Conservation (phyloP, 2,888 invertebrate genomes). For the Agonopterix arenella region DNA sequence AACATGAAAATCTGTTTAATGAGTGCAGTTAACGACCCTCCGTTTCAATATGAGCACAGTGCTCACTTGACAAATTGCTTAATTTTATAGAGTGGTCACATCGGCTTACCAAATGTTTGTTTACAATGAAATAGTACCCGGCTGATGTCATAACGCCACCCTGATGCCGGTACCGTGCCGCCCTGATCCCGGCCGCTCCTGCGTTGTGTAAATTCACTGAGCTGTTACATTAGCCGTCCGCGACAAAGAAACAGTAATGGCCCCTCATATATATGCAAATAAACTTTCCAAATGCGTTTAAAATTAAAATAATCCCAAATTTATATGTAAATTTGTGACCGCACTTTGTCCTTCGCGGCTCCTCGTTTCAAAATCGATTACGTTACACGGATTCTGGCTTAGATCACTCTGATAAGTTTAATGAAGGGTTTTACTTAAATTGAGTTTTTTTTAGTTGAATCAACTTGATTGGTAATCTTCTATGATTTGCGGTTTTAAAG, state of each 20-base stretch:
- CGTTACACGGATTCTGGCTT: slow-evolving; percentile 61
- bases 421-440: slow-evolving; percentile 61
- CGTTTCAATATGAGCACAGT: slow-evolving; percentile 53
- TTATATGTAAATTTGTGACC: slow-evolving; percentile 72
- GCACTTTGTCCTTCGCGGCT: slow-evolving; percentile 69
- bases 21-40: slow-evolving; percentile 37
- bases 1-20: slow-evolving; percentile 41
- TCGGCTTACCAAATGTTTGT: slow-evolving; percentile 46
- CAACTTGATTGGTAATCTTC: slow-evolving; percentile 49
- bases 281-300: slow-evolving; percentile 66
- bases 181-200: slow-evolving; percentile 16
- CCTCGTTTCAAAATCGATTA: slow-evolving; percentile 68
- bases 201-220: slow-evolving; percentile 46
- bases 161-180: no score
- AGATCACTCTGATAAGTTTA: slow-evolving; percentile 65
- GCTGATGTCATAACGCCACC: no score
- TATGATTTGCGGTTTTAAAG: slow-evolving; percentile 12
- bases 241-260: slow-evolving; percentile 66
- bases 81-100: slow-evolving; percentile 70
- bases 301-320: slow-evolving; percentile 74
- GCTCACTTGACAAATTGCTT: slow-evolving; percentile 65
- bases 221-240: slow-evolving; percentile 52
- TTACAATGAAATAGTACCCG: slow-evolving; percentile 22
- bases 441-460: slow-evolving; percentile 47
- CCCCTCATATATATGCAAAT: slow-evolving; percentile 69